These are phyloP conservation scores for Semicossyphus pulcher DNA, from an alignment of 2,113 vertebrate species.

Conservation along the genomic window DNA sequence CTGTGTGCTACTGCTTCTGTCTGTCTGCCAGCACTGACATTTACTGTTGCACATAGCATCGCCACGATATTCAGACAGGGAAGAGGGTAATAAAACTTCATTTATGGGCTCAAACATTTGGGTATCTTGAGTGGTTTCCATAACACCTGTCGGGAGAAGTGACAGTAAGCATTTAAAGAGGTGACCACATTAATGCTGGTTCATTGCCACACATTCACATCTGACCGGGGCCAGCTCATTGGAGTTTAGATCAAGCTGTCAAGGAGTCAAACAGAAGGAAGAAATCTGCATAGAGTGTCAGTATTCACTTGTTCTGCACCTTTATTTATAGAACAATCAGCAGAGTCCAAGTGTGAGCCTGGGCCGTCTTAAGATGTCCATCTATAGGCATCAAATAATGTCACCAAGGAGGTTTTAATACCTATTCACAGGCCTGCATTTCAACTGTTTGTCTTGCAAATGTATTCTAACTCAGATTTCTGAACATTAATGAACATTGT, in stretches of 20 bases:
- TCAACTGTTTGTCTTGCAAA: not conserved
- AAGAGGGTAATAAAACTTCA: constrained; percentile 64
- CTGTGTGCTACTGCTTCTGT: constrained; percentile 35
- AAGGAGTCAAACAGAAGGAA: constrained; percentile 18
- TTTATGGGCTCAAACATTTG: constrained; percentile 50
- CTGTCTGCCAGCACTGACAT: constrained; percentile 49
- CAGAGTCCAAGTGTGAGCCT: not conserved
- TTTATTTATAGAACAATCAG: constrained; percentile 29
- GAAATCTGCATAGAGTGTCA: not conserved
- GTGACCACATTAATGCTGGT: constrained; percentile 3
- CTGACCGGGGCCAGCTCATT: not conserved
- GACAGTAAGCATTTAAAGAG: constrained; percentile 32
- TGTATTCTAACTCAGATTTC: not conserved
- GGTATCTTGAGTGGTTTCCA: constrained; percentile 17
- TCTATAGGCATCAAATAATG: constrained; percentile 1
- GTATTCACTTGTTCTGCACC: not conserved
- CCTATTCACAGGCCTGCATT: not conserved
- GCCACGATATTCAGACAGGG: constrained; percentile 48
- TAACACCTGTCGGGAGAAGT: constrained; percentile 58
- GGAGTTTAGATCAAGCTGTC: constrained; percentile 13
- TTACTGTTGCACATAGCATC: constrained; percentile 50
- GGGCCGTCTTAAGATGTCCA: not conserved
- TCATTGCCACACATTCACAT: constrained; percentile 23
- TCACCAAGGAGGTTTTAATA: not conserved
- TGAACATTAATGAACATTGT: not conserved